Conservation (phyloP, 2,797 vertebrate genomes). For the Anisognathus igniventris region DNA sequence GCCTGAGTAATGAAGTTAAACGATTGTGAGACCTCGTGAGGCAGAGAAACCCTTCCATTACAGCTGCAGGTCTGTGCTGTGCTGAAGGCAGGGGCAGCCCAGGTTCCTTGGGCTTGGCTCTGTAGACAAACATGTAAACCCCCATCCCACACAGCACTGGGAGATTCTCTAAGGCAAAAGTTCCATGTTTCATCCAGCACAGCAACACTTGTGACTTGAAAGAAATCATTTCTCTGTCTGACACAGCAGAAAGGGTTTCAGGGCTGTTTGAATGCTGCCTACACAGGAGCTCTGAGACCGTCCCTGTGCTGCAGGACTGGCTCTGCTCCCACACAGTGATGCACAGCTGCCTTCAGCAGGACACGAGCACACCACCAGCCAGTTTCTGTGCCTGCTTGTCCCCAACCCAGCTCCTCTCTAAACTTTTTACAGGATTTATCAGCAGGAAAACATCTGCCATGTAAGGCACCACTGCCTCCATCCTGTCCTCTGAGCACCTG, state of each 20-base stretch:
- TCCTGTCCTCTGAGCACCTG: not conserved
- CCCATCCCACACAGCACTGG: accelerated
- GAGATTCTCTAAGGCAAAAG: not conserved
- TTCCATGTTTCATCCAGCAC: not conserved
- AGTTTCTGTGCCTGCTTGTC: not conserved
- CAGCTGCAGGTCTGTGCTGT: accelerated
- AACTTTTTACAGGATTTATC: not conserved
- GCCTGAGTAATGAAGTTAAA: not conserved
- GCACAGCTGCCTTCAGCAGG: not conserved
- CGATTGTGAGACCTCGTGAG: not conserved
- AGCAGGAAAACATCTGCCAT: accelerated
- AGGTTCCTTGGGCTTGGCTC: not conserved
- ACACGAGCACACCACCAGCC: accelerated
- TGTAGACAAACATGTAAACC: not conserved
- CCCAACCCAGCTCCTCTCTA: not conserved
- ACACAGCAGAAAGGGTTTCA: not conserved
- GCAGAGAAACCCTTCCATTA: not conserved
- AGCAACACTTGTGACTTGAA: not conserved
- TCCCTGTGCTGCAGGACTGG: not conserved
- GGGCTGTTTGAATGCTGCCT: not conserved
- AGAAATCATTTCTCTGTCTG: not conserved
- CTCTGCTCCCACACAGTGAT: accelerated
- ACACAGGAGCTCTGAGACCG: not conserved
- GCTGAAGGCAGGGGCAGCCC: not conserved
- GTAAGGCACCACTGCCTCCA: not conserved